Base-by-base conservation (phyloP, 2,797 vertebrate species). In the Taenioides sp. region DNA sequence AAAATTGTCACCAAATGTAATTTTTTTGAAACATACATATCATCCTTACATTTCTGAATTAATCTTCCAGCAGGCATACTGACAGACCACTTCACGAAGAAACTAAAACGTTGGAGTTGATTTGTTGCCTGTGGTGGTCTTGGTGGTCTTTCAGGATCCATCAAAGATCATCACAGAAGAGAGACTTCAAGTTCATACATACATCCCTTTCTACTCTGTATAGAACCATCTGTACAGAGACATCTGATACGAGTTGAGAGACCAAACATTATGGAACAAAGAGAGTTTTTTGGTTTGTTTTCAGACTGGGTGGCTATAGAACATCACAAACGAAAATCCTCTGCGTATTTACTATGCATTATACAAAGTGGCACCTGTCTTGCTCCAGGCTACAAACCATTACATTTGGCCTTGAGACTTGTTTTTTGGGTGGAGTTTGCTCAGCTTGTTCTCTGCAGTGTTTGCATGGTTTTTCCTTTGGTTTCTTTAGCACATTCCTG, bases 41-140 rank as follows among this genome's bases (percentile, higher is more conserved):
- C 34, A 37, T 37, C 34, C 34, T 37, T 37, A 37, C 9, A 10
- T 37, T 9, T 37, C 34, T 10, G 2, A 37, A 37, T 37, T 37
- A 37, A 37, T 37, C 34, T 37, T 37, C 1, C 2, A 37, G 34
- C 9, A 3, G 10, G 34, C 9, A 37, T 37, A 37, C 34, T 37
- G 34, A 37, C 34, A 79, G 76, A 84, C 88, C 87, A 84, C 78
- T 80, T 86, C 84, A 80, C 82, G 84, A 75, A 79, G 18, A 78
- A 78, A 77, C 78, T 76, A 81, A 86, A 87, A 86, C 84, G 83
- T 74, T 74, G 63, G 67, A 89, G 84, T 86, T 92, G 85, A 93
- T 91, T 91, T 88, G 80, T 79, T 81, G 86, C 87, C 81, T 82
- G 70, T 84, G 86, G 50, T n/a, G 14, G 11, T 16, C 43, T 16